Evolutionary conservation across 2,113 vertebrate species (phyloP).

Genomic region (Dicentrarchus labrax): DNA sequence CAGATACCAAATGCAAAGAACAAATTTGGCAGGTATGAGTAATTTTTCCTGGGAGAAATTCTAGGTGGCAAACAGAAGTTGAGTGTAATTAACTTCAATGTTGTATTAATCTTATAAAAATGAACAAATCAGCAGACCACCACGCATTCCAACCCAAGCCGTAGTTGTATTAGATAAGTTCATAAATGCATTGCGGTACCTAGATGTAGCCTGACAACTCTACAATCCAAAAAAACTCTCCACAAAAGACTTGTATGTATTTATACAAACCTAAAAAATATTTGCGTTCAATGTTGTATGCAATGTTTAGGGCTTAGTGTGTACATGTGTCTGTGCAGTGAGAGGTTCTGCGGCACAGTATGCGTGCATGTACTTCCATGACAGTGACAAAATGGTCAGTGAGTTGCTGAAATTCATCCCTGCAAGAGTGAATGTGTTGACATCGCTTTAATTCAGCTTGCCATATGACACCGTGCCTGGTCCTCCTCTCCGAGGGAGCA

Average conservation of each 20-base stretch:
- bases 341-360: constrained; percentile 12
- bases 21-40: too few species aligned
- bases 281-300: neutral
- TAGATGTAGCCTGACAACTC: neutral
- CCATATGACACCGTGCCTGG: constrained; percentile 69
- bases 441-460: constrained; percentile 81
- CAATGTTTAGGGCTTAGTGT: neutral
- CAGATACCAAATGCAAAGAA: neutral
- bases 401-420: constrained; percentile 78
- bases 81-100: too few species aligned
- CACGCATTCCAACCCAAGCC: too few species aligned
- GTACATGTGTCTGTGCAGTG: neutral
- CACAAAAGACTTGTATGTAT: neutral
- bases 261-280: neutral
- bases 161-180: too few species aligned
- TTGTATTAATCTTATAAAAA: too few species aligned
- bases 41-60: too few species aligned
- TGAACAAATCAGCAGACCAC: too few species aligned
- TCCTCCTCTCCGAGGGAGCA: constrained; percentile 38
- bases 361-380: constrained; percentile 31
- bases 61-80: too few species aligned
- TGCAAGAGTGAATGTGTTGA: constrained; percentile 81
- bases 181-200: neutral
- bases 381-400: constrained; percentile 73
- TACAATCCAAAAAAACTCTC: neutral